phyloP scores from a whole-genome alignment of 1,140 invertebrate genomes.

The Pachyrhynchus sulphureomaculatus region DNA sequence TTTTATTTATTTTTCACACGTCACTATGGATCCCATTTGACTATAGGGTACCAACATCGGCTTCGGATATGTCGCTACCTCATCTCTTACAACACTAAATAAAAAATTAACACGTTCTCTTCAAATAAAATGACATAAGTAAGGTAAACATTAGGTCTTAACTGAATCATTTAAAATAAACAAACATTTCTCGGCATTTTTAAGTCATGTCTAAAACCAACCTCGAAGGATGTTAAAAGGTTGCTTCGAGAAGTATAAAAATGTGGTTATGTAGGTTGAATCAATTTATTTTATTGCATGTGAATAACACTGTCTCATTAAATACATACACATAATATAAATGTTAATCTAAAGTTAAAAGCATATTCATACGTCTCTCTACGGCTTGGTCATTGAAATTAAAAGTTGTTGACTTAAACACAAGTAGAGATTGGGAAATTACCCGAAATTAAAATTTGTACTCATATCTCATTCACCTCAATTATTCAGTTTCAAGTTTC shows the following conservation, averaged over 20 bases:
- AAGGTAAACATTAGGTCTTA: slow-evolving; percentile 17
- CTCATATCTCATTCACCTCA: too few species aligned
- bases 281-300: not conserved
- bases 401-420: too few species aligned
- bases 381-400: too few species aligned
- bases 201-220: not conserved
- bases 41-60: too few species aligned
- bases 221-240: not conserved
- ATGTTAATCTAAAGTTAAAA: too few species aligned
- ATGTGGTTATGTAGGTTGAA: not conserved
- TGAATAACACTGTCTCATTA: too few species aligned
- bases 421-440: too few species aligned
- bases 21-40: not conserved
- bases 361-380: too few species aligned
- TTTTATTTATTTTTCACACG: slow-evolving; percentile 10
- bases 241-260: not conserved
- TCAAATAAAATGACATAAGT: slow-evolving; percentile 24
- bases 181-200: not conserved
- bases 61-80: slow-evolving; percentile 2
- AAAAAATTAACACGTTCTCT: slow-evolving; percentile 25
- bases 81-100: slow-evolving; percentile 11
- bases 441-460: too few species aligned
- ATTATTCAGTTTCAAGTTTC: too few species aligned
- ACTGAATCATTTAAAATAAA: slow-evolving; percentile 20
- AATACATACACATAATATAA: too few species aligned